Percentiles rank a stretch among this genome's conserved stretches.
phyloP scores from a whole-genome alignment of 2,888 invertebrate species.

The Notodonta ziczac region DNA sequence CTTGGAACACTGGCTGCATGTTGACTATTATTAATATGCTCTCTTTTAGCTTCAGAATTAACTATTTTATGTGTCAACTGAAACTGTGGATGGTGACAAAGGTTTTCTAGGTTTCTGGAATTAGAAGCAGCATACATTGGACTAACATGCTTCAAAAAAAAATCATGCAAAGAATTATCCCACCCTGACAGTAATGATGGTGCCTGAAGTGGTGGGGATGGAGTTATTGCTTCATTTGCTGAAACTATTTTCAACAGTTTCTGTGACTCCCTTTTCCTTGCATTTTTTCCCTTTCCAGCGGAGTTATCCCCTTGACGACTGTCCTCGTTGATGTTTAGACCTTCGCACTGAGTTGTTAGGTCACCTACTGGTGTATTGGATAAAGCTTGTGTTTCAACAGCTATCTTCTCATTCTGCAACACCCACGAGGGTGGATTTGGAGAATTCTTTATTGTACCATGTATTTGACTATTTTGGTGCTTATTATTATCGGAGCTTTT shows the following conservation, averaged over 20 bases:
- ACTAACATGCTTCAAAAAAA: constrained; percentile 57
- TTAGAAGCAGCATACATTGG: constrained; percentile 63
- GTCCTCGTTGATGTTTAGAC: constrained; percentile 44
- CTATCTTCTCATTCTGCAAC: constrained; percentile 23
- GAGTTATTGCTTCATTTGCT: constrained; percentile 34
- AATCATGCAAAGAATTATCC: constrained; percentile 55
- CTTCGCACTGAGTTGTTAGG: constrained; percentile 41
- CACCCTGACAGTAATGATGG: constrained; percentile 26
- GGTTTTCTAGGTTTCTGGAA: constrained; percentile 70
- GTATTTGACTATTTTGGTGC: constrained; percentile 40
- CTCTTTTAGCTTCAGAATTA: constrained; percentile 31
- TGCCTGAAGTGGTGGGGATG: constrained; percentile 37
- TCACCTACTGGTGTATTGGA: constrained; percentile 39
- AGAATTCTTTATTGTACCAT: constrained; percentile 25
- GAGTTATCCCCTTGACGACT: constrained; percentile 38
- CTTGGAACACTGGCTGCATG: constrained; percentile 51
- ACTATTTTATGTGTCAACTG: constrained; percentile 53
- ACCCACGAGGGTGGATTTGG: constrained; percentile 25
- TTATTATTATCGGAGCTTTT: constrained; percentile 46
- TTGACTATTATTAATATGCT: constrained; percentile 27
- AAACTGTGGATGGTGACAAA: constrained; percentile 69
- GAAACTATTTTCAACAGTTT: constrained; percentile 58
- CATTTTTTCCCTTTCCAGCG: constrained; percentile 58
- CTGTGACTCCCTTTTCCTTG: constrained; percentile 59
- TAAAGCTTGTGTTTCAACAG: constrained; percentile 25